Conservation (phyloP, 2,888 invertebrate species). For the Operophtera brumata region DNA sequence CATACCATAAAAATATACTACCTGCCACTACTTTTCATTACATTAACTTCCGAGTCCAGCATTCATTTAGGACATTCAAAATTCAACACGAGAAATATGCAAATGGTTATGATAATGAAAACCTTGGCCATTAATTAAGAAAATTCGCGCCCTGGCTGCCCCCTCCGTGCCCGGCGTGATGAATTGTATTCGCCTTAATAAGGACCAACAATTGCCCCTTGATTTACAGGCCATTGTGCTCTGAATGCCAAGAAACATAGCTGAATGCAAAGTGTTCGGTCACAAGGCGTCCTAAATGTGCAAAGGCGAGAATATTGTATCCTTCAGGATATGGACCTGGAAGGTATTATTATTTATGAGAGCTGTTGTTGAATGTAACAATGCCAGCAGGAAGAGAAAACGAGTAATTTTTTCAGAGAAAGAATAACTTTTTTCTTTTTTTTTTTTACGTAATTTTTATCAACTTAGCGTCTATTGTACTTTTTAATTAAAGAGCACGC, state of each 20-base stretch:
- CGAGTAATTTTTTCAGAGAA: too few species aligned
- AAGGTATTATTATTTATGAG: background rate
- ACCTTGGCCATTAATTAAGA: slow-evolving; percentile 10
- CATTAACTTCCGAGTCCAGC: too few species aligned
- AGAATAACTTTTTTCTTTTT: too few species aligned
- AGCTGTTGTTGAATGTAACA: too few species aligned
- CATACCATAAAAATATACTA: too few species aligned
- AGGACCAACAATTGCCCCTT: slow-evolving; percentile 6
- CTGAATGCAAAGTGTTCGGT: slow-evolving; percentile 5
- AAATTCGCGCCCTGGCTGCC: background rate
- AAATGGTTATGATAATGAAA: slow-evolving; percentile 11
- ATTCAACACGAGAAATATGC: slow-evolving; percentile 7
- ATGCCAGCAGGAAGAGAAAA: too few species aligned
- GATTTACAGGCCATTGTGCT: slow-evolving; percentile 8
- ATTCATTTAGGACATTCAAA: slow-evolving; percentile 4
- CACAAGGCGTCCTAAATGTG: background rate
- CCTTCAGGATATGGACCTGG: too few species aligned
- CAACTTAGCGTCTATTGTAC: too few species aligned
- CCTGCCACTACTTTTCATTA: too few species aligned
- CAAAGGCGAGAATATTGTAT: background rate
- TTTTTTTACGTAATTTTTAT: too few species aligned
- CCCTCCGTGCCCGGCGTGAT: background rate
- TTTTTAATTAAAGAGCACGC: too few species aligned
- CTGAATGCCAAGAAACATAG: background rate
- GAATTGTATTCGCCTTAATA: slow-evolving; percentile 1